Conservation (phyloP, 53 echinoderm and acorn worm genomes). For the Holothuria scabra region DNA sequence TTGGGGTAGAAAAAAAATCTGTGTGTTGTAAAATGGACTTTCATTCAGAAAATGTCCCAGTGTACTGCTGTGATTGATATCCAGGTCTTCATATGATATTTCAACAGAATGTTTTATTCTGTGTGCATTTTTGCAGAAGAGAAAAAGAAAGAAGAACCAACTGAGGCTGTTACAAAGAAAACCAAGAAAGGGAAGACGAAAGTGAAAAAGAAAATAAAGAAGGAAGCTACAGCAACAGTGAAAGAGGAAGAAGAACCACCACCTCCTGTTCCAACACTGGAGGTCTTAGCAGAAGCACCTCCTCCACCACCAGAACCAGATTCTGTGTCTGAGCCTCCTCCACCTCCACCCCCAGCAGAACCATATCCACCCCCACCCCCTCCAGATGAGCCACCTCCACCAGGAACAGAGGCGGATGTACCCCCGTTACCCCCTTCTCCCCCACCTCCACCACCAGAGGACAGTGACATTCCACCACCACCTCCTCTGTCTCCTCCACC, state of each 20-base stretch:
- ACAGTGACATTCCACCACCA: conserved; percentile 47
- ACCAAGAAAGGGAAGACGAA: conserved; percentile 3
- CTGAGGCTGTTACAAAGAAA: not conserved
- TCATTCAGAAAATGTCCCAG: too few relatives aligned
- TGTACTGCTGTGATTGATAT: too few relatives aligned
- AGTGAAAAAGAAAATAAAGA: conserved; percentile 20
- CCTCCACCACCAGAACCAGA: conserved; percentile 57
- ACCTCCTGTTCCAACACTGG: conserved; percentile 26
- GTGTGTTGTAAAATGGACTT: too few relatives aligned
- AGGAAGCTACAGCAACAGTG: not conserved
- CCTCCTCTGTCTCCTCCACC: conserved; percentile 78
- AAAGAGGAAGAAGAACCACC: conserved; percentile 35
- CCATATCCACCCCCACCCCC: conserved; percentile 66
- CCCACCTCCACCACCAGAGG: conserved; percentile 60
- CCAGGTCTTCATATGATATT: too few relatives aligned
- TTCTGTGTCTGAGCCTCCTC: conserved; percentile 50
- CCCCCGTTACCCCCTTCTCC: conserved; percentile 84
- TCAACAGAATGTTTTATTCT: not conserved
- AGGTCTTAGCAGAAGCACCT: conserved; percentile 42
- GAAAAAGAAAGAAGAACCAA: not conserved
- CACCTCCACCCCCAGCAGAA: conserved; percentile 62
- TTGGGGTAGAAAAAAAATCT: too few relatives aligned
- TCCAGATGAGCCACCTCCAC: conserved; percentile 84
- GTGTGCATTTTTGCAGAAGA: not conserved
- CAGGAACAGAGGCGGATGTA: conserved; percentile 69